A percentile compares a stretch with the other conserved stretches of the same genome.
These are phyloP conservation scores for Patagioenas fasciata DNA, from an alignment of 2,113 vertebrate genomes.

Conservation along the genomic window DNA sequence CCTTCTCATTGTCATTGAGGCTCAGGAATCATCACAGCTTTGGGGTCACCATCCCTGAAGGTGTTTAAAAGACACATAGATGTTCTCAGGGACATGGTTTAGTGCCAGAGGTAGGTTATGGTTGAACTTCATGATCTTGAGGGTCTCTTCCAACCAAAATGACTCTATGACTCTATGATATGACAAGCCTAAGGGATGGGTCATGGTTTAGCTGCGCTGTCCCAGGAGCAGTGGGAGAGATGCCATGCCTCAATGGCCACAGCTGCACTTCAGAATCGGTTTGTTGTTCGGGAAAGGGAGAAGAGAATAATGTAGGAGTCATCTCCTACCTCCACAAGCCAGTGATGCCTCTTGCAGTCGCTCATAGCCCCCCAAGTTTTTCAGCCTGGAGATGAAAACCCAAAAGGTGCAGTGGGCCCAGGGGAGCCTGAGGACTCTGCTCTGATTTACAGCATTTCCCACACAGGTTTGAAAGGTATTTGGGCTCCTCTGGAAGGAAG, in stretches of 20 bases:
- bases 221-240: not conserved
- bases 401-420: not conserved
- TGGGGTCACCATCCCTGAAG: not conserved
- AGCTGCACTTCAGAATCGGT: not conserved
- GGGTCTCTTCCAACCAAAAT: too few species aligned
- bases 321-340: not conserved
- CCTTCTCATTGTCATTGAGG: fast-evolving
- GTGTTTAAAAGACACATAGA: too few species aligned
- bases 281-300: not conserved
- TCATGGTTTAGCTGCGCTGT: fast-evolving
- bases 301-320: not conserved
- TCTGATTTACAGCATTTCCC: not conserved
- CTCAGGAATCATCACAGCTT: not conserved
- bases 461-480: not conserved
- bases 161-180: too few species aligned
- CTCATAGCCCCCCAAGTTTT: not conserved
- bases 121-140: too few species aligned
- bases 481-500: not conserved
- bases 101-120: too few species aligned
- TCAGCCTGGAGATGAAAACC: not conserved
- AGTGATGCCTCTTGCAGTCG: not conserved
- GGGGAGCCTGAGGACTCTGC: not conserved
- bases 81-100: too few species aligned
- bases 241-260: not conserved
- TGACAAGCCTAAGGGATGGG: not conserved